Percentiles rank a stretch among this genome's conserved stretches.
phyloP scores from a whole-genome alignment of 2,888 invertebrate genomes.

The Lapara coniferarum region DNA sequence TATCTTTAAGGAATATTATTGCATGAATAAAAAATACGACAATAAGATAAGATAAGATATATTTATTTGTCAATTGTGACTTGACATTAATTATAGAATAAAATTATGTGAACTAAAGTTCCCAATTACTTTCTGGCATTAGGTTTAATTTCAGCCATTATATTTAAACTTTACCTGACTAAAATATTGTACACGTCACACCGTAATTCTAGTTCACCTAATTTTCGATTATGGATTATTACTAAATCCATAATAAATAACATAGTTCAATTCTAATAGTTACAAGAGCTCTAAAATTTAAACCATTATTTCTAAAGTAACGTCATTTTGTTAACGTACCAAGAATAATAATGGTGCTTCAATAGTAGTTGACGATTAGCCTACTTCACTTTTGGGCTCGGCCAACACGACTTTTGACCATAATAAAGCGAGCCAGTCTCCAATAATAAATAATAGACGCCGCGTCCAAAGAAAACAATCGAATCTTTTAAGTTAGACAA shows the following conservation, averaged over 20 bases:
- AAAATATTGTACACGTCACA: neutral
- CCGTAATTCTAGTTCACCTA: constrained; percentile 3
- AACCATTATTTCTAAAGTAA: constrained; percentile 25
- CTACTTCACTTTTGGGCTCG: constrained; percentile 67
- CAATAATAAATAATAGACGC: constrained; percentile 54
- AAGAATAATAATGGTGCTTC: constrained; percentile 64
- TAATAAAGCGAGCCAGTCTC: constrained; percentile 38
- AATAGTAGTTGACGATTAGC: constrained; percentile 70
- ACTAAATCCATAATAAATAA: constrained; percentile 16
- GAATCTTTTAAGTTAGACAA: constrained; percentile 67
- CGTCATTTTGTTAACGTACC: constrained; percentile 42
- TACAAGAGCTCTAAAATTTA: constrained; percentile 19
- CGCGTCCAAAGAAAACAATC: constrained; percentile 63
- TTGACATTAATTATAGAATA: no score
- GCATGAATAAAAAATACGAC: no score
- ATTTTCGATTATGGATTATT: constrained; percentile 28
- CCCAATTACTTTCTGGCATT: no score
- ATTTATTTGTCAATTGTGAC: no score
- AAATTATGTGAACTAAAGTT: no score
- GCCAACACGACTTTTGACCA: constrained; percentile 68
- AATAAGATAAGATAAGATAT: no score
- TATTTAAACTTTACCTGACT: neutral
- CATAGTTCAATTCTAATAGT: constrained; percentile 16
- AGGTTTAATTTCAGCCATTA: neutral
- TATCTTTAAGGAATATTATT: constrained; percentile 23